Evolutionary conservation across 2,888 invertebrate species (phyloP), one percentile per base, ranked within the genome.

Genomic region (Neuroscelio doddi): DNA sequence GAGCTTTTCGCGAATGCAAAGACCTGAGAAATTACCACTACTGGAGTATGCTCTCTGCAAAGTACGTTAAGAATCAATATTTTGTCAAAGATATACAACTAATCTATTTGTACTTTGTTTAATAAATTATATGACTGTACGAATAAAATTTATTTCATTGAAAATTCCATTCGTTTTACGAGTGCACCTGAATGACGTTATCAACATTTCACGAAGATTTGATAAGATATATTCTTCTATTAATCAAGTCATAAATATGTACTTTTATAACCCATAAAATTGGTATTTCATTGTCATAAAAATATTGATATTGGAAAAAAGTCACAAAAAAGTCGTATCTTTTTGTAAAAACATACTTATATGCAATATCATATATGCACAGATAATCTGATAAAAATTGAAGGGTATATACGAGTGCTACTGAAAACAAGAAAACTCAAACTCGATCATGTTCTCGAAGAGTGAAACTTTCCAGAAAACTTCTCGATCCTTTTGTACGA

Each of bases 231-330:
- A 2, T 4, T 9, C 8, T 9, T 2, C 10, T 10, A 9, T 30
- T 36, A 36, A 36, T 36, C 36, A 14, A 8, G 14, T 36, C 10
- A 14, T 36, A 36, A 36, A 36, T 36, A 36, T 36, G 4, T 36
- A 36, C 14, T 15, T 15, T 14, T 14, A 14, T 14, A 14, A 7
- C 3, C 36, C 36, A 7, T 30, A 30, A 30, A 36, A 5, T 36
- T 36, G 4, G 14, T 36, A 36, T 36, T 10, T 14, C 7, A 7
- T 8, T 14, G 14, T 14, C 36, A 14, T 36, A 36, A 36, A 36
- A 36, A 36, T 36, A 36, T 36, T 36, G 36, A 36, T 36, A 36
- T 36, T 14, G 36, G 36, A 14, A 14, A 36, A 36, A 14, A 36
- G 36, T 36, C 36, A 8, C 14, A 36, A 36, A 36, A 21, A 36